A percentile compares a stretch with the other conserved stretches of the same genome.
phyloP scores from a whole-genome alignment of 2,797 vertebrate species.

The Phoeniculus purpureus region DNA sequence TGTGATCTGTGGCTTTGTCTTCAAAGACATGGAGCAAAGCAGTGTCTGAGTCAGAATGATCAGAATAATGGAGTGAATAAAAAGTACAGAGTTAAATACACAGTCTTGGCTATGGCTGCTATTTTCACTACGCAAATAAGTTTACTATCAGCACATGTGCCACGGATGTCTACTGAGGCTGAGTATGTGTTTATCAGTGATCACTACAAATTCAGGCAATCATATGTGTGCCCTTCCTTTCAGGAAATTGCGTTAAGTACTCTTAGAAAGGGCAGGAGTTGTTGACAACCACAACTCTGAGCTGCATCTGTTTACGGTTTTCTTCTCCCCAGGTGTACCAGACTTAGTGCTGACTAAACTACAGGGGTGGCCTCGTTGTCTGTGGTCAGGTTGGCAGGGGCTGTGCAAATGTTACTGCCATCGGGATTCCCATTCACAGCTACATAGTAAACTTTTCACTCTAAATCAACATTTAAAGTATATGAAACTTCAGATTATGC shows the following conservation, averaged over 20 bases:
- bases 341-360: not conserved
- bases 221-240: not conserved
- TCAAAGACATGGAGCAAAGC: not conserved
- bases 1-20: not conserved
- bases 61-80: not conserved
- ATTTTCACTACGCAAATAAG: not conserved
- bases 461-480: not conserved
- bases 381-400: not conserved
- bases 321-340: fast-evolving
- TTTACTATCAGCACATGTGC: not conserved
- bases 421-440: not conserved
- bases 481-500: not conserved
- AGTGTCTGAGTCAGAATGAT: not conserved
- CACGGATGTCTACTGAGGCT: not conserved
- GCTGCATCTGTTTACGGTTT: not conserved
- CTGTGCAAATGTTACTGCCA: not conserved
- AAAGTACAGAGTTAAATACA: not conserved
- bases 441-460: not conserved
- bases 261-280: not conserved
- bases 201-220: not conserved
- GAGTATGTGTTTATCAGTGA: not conserved
- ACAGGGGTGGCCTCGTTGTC: not conserved
- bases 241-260: not conserved
- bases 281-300: not conserved
- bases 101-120: not conserved